Percentiles rank a stretch among this genome's conserved stretches.
phyloP scores from a whole-genome alignment of 2,888 invertebrate species.

The Cataglyphis altisquamis region DNA sequence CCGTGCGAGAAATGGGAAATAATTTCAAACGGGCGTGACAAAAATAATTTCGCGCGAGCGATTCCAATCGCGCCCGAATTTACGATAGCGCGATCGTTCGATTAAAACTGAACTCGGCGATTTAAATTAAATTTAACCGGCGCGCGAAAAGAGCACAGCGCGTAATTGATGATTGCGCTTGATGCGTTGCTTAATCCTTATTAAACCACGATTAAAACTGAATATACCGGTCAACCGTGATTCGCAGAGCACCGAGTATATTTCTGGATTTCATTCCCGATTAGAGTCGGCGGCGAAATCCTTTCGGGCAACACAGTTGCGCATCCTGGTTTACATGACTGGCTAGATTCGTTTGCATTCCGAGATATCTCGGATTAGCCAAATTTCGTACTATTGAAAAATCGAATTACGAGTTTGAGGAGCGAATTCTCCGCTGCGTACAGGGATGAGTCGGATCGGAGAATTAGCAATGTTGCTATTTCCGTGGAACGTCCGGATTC shows the following conservation, averaged over 20 bases:
- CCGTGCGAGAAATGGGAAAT: conserved; percentile 26
- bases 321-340: conserved; percentile 53
- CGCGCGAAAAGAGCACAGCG: conserved; percentile 62
- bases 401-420: conserved; percentile 55
- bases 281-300: conserved; percentile 65
- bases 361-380: conserved; percentile 77
- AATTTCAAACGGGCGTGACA: neutral
- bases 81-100: conserved; percentile 50
- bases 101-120: conserved; percentile 62
- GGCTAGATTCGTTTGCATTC: conserved; percentile 63
- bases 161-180: conserved; percentile 49
- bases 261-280: conserved; percentile 64
- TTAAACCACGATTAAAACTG: conserved; percentile 65
- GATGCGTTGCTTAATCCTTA: conserved; percentile 62
- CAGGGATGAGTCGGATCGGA: conserved; percentile 42
- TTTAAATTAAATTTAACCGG: conserved; percentile 63
- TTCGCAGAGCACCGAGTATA: conserved; percentile 30
- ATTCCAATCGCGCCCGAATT: conserved; percentile 4
- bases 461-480: conserved; percentile 56
- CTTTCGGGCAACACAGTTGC: conserved; percentile 30
- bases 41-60: neutral
- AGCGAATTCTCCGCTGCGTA: conserved; percentile 38
- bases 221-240: conserved; percentile 50
- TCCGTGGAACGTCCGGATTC: conserved; percentile 51
- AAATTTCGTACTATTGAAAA: conserved; percentile 75